Conservation (phyloP, 2,113 vertebrate genomes). For the Girardinichthys multiradiatus region DNA sequence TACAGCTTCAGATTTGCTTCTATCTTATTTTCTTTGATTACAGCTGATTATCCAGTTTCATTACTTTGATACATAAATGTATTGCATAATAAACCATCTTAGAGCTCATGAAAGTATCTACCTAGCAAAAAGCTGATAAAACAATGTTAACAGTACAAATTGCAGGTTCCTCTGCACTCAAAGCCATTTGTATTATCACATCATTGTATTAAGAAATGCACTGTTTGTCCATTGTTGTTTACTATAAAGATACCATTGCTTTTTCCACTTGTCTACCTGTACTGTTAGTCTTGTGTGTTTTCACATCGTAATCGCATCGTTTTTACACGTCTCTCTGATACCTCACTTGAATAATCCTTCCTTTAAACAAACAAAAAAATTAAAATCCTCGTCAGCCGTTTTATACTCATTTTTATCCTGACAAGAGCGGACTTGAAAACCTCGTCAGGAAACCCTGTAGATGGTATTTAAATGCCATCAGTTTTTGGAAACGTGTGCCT, state of each 20-base stretch:
- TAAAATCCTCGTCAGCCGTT: constrained; percentile 60
- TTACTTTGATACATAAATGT: constrained; percentile 15
- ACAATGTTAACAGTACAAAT: constrained; percentile 64
- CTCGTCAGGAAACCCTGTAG: constrained; percentile 67
- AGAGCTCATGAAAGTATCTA: constrained; percentile 52
- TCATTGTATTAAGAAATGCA: constrained; percentile 62
- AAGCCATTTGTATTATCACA: constrained; percentile 73
- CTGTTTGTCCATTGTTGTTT: constrained; percentile 59
- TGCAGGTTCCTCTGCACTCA: constrained; percentile 62
- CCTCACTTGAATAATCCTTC: constrained; percentile 69
- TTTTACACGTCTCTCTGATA: constrained; percentile 60
- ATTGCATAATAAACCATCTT: constrained; percentile 39
- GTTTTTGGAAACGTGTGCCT: constrained; percentile 75
- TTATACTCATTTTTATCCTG: constrained; percentile 71
- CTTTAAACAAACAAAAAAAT: constrained; percentile 15
- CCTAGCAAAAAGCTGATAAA: constrained; percentile 64
- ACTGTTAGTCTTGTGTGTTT: constrained; percentile 41
- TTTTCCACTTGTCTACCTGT: constrained; percentile 44
- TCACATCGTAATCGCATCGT: constrained; percentile 36
- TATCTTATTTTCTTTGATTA: not conserved
- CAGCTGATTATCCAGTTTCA: not conserved
- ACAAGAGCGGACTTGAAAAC: constrained; percentile 57
- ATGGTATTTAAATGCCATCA: constrained; percentile 72
- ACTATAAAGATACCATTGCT: constrained; percentile 46
- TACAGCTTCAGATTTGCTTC: constrained; percentile 22